Evolutionary conservation across 2,888 invertebrate genomes (phyloP).

Genomic region (Chrysodeixis includens): DNA sequence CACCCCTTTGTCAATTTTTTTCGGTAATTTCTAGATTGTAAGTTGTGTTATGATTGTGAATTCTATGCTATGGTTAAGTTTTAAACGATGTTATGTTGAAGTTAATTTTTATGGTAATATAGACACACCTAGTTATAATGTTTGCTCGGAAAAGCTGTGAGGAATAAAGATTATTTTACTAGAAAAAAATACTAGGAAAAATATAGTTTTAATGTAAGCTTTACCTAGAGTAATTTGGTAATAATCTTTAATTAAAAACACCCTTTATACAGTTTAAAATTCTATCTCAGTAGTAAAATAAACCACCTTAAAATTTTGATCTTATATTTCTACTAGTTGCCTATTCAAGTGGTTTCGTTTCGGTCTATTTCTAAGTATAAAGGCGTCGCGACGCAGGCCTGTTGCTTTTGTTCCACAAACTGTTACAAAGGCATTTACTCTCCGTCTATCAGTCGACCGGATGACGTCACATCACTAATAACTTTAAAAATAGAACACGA

Average conservation of each 20-base stretch:
- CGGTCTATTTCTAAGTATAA: constrained; percentile 4
- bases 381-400: constrained; percentile 5
- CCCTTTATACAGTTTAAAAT: too few relatives aligned
- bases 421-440: constrained; percentile 6
- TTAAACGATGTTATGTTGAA: neutral
- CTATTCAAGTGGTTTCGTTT: neutral
- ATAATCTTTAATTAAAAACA: too few relatives aligned
- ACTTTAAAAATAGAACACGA: neutral
- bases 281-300: too few relatives aligned
- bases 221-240: too few relatives aligned
- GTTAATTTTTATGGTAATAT: neutral
- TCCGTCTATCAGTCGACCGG: neutral
- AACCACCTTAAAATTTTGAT: too few relatives aligned
- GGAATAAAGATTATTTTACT: too few relatives aligned
- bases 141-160: neutral
- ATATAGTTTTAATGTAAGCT: too few relatives aligned
- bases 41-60: neutral
- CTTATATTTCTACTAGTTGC: neutral
- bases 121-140: constrained; percentile 1
- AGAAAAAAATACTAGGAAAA: too few relatives aligned
- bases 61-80: neutral
- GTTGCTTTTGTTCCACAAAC: constrained; percentile 4
- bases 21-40: constrained; percentile 66
- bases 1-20: constrained; percentile 73
- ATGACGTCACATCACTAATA: constrained; percentile 2